Evolutionary conservation across 2,113 vertebrate species (phyloP), one percentile per base, ranked within the genome.

Genomic region (Pholis gunnellus): DNA sequence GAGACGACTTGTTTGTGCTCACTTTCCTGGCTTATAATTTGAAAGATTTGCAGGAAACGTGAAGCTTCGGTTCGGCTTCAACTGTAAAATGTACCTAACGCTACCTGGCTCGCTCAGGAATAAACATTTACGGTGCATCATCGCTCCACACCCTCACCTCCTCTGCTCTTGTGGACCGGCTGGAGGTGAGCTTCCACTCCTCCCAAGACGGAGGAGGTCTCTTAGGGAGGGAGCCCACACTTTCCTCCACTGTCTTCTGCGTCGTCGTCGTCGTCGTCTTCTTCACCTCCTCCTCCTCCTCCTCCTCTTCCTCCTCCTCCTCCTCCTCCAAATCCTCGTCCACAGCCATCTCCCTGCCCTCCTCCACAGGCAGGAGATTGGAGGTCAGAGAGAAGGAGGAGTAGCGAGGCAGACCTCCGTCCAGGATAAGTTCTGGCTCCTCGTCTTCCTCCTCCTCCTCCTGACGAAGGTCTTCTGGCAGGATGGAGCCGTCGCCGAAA

Each of bases 341-440:
- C 66, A 93, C 90, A 1, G 87, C 75, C 90, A 93, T 92, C 80
- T 93, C 92, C 38, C 34, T 73, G 56, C 82, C 64, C 29, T 90
- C 88, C 9, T 94, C 89, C 5, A 4, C 27, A 1, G 75, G 40
- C 64, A 60, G 69, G 27, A 72, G 81, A 66, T 83, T 68, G 27
- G 75, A 78, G 65, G 84, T 90, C 78, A 83, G 31, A 7, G 82
- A 71, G 50, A 86, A 60, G 25, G 92, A 80, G 72, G 87, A 9
- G 25, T 94, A 95, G 57, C 91, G 94, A 48, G 95, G 91, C 4
- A 94, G 91, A 31, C 91, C 95, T 42, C 91, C 95, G 0, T 96
- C 94, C 85, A 98, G 90, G 84, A 92, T 92, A 82, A 97, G 86
- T 90, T 90, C 93, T 0, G 94, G 94, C 25, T 97, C 97, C 56